Conservation (phyloP, 2,797 vertebrate genomes). For the Ciconia nigra region DNA sequence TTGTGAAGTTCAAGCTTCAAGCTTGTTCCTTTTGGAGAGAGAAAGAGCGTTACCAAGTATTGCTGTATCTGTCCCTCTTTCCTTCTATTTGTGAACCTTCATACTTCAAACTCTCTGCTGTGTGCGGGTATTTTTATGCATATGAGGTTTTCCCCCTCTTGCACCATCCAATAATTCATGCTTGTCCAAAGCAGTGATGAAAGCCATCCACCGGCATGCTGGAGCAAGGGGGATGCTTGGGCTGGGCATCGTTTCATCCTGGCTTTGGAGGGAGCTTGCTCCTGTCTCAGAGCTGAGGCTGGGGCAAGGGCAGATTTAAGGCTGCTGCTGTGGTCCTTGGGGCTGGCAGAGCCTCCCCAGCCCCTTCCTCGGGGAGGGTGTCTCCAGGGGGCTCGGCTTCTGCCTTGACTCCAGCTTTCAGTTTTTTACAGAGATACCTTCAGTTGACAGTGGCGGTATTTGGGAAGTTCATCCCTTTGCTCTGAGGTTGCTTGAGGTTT, state of each 20-base stretch:
- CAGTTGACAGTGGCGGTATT: background rate
- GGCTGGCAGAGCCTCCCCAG: background rate
- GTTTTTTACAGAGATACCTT: background rate
- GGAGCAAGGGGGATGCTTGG: accelerated
- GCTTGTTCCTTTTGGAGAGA: background rate
- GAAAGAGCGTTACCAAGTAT: no score
- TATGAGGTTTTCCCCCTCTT: background rate
- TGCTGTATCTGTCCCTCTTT: background rate
- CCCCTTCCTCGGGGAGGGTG: background rate
- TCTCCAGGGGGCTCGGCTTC: background rate
- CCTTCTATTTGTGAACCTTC: background rate
- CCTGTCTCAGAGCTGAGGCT: background rate
- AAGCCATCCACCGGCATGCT: accelerated
- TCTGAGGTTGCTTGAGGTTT: background rate
- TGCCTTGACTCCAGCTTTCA: background rate
- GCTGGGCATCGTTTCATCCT: accelerated
- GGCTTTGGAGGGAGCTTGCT: background rate
- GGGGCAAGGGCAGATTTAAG: background rate
- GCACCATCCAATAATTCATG: accelerated
- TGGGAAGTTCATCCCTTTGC: background rate
- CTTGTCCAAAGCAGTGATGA: background rate
- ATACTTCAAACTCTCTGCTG: no score
- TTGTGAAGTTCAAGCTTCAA: background rate
- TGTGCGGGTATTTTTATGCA: accelerated
- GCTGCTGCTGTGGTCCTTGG: background rate